Evolutionary conservation across 2,113 vertebrate species (phyloP).

Genomic region (Paratilapia polleni): DNA sequence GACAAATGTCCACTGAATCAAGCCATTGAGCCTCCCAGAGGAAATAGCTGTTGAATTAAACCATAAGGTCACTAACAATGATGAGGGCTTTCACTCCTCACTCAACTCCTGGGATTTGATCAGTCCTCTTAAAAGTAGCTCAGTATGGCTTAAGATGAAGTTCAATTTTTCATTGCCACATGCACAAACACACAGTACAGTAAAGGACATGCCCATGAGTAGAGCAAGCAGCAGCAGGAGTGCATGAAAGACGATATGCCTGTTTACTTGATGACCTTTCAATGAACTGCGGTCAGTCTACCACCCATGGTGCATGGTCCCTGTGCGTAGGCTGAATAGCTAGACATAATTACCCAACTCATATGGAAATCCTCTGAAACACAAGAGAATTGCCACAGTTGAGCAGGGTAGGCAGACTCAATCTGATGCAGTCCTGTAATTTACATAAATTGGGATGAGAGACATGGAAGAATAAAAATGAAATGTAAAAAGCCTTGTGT

Average conservation of each 20-base stretch:
- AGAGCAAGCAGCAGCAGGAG: constrained; percentile 22
- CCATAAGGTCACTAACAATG: constrained; percentile 30
- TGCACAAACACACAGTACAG: neutral
- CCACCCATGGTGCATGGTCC: constrained; percentile 56
- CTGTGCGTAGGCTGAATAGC: constrained; percentile 35
- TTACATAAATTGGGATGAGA: constrained; percentile 61
- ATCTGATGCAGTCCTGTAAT: constrained; percentile 65
- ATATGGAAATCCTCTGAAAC: constrained; percentile 61
- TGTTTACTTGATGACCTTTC: constrained; percentile 72
- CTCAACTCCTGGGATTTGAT: constrained; percentile 43
- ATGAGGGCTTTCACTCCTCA: constrained; percentile 35
- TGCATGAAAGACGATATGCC: constrained; percentile 50
- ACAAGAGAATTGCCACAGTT: constrained; percentile 50
- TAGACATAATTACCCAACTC: constrained; percentile 49
- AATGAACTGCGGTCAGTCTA: constrained; percentile 48
- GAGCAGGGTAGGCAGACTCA: constrained; percentile 44
- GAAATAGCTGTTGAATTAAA: constrained; percentile 42
- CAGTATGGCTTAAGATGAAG: constrained; percentile 6
- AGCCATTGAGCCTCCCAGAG: constrained; percentile 42
- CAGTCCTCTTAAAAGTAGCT: constrained; percentile 36
- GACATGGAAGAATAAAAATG: constrained; percentile 41
- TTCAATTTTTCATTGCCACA: neutral
- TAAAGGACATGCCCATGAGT: constrained; percentile 8
- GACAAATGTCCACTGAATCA: constrained; percentile 33
- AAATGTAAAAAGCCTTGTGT: constrained; percentile 56